These are phyloP conservation scores for Charanyca ferruginea DNA, from an alignment of 2,888 invertebrate species.

Conservation along the genomic window DNA sequence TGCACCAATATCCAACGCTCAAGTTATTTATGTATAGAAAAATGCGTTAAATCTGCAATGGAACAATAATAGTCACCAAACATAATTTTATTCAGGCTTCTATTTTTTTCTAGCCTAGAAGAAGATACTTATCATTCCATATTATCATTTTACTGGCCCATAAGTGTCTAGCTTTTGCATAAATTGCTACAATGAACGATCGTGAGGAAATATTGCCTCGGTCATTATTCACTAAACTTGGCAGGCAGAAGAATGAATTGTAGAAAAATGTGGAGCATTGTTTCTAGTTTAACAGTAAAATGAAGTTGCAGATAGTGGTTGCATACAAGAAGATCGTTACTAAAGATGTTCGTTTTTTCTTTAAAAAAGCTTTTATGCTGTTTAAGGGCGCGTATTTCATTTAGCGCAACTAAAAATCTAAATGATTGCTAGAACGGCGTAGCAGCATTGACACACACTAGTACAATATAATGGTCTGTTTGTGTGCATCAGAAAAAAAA, in stretches of 20 bases:
- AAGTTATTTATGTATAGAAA: neutral
- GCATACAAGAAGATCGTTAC: neutral
- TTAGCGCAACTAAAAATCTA: no score
- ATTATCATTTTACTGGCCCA: conserved; percentile 52
- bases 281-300: conserved; percentile 34
- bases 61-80: neutral
- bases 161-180: conserved; percentile 49
- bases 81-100: conserved; percentile 15
- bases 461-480: no score
- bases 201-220: conserved; percentile 44
- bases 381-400: no score
- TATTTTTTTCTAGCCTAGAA: conserved; percentile 24
- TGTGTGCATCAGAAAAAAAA: no score
- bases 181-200: conserved; percentile 50
- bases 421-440: no score
- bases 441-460: no score
- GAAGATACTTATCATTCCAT: conserved; percentile 37
- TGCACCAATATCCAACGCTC: neutral
- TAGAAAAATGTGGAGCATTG: conserved; percentile 47
- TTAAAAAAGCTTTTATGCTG: no score
- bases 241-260: conserved; percentile 41
- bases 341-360: neutral
- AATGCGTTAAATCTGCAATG: neutral
- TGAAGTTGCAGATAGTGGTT: conserved; percentile 12
- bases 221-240: conserved; percentile 52